Base-by-base conservation (phyloP, 2,888 invertebrate species). In the Melanchra persicariae region DNA sequence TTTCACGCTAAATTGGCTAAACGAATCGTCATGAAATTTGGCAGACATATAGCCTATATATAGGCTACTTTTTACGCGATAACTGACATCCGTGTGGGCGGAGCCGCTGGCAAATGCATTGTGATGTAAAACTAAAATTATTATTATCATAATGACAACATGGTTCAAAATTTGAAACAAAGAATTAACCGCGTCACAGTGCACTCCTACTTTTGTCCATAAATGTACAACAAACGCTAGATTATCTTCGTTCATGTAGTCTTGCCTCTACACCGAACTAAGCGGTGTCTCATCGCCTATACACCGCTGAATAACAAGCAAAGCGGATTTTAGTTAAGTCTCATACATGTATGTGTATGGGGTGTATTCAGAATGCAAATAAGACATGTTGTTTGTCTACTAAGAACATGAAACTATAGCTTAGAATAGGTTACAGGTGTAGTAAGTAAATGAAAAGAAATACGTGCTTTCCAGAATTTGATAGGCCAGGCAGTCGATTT, bases 321-420 rank as follows among this genome's bases (percentile, higher is more conserved):
- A 49, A 74, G 30, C 37, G 49, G 60, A 61, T 75, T 66, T 74
- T 51, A 74, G 43, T n/a, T 45, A 74, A 62, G 26, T 30, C 47
- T 9, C 47, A 30, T 47, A 63, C 58, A 51, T 52, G 45, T 52
- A 51, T 62, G 26, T 37, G 45, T n/a, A 22, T 0, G 24, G 45
- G n/a, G 5, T 58, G 10, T 72, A 12, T 45, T 52, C 59, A 60
- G 15, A 17, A 51, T 34, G 40, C n/a, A 72, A 72, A 71, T 57
- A 45, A 51, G 34, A 43, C 12, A n/a, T 57, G 34, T 37, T 47
- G 8, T 1, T 24, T 24, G 24, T 17, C 24, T 51, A 22, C n/a
- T 47, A 8, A 47, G n/a, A 47, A 47, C 7, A 47, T 47, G n/a
- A 1, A n/a, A 7, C 47, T n/a, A 47, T n/a, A n/a, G n/a, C n/a